phyloP scores from a whole-genome alignment of 1,140 invertebrate genomes.

The Musca domestica region DNA sequence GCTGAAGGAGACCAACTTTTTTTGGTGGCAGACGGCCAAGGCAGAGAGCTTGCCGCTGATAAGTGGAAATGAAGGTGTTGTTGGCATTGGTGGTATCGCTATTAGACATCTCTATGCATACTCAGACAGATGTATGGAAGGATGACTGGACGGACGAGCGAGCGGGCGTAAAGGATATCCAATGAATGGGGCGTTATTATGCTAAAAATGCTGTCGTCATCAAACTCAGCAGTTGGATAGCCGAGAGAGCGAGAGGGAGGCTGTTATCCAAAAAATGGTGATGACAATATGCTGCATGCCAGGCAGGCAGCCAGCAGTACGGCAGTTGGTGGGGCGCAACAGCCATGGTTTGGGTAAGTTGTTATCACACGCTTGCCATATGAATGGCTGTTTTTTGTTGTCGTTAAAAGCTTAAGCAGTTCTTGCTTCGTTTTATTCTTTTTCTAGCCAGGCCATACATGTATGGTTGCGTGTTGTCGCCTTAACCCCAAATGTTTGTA shows the following conservation, averaged over 20 bases:
- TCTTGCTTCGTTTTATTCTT: not conserved
- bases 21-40: conserved; percentile 18
- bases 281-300: conserved; percentile 13
- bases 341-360: no score
- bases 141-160: conserved; percentile 1
- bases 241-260: no score
- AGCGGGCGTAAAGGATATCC: no score
- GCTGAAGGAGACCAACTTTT: not conserved
- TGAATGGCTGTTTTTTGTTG: not conserved
- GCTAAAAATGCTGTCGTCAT: not conserved
- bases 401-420: conserved; percentile 1
- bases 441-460: not conserved
- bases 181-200: no score
- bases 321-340: no score
- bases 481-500: conserved; percentile 21
- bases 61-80: not conserved
- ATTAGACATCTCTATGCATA: not conserved
- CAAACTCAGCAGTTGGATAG: conserved; percentile 3
- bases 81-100: not conserved
- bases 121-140: conserved; percentile 9
- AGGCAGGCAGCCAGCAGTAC: not conserved
- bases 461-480: not conserved
- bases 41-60: conserved; percentile 16
- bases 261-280: conserved; percentile 5
- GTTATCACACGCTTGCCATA: no score